Conservation (phyloP, 2,113 vertebrate genomes). For the Microcebus ravelobensis region DNA sequence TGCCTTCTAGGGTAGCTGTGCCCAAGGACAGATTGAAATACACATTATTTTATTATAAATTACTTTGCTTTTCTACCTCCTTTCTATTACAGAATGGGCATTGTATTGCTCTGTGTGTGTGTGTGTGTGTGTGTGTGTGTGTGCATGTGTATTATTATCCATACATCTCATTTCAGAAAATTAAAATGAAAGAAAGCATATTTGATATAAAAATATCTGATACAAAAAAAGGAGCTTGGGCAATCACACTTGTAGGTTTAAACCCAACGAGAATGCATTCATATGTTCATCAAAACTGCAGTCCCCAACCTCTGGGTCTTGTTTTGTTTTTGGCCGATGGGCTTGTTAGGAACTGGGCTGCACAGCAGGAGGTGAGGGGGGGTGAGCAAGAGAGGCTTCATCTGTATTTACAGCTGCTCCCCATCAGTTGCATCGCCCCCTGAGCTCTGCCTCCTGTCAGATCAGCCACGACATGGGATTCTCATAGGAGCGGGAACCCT, state of each 20-base stretch:
- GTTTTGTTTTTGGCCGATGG: no score
- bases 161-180: conserved; percentile 19
- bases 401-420: no score
- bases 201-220: background rate
- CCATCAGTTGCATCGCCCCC: no score
- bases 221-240: background rate
- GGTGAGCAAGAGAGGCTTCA: no score
- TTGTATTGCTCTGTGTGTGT: background rate
- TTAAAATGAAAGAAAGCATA: background rate
- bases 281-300: background rate
- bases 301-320: no score
- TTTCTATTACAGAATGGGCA: background rate
- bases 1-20: background rate
- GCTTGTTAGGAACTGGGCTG: no score
- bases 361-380: no score
- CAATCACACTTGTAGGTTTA: background rate
- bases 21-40: background rate
- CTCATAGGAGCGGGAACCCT: no score
- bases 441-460: no score
- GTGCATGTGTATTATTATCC: background rate
- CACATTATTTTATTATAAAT: background rate
- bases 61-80: background rate
- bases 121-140: background rate
- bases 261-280: background rate
- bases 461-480: no score